Conservation (phyloP, 64 coral and sea anemone species). For the Platygyra sinensis region DNA sequence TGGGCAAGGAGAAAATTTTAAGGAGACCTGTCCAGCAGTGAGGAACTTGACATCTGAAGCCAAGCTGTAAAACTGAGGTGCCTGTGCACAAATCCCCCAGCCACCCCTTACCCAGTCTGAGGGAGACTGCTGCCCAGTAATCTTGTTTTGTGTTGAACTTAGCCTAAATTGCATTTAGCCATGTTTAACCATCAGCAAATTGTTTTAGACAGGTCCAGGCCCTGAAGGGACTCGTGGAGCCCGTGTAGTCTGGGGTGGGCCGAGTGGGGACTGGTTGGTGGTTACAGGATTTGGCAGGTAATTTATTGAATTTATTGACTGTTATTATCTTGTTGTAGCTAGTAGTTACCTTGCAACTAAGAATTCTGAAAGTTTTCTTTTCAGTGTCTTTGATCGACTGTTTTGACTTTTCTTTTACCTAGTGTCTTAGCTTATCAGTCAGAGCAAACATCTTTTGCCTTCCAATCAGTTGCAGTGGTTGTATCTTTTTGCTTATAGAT, state of each 20-base stretch:
- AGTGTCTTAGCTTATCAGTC: neutral
- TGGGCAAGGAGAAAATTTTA: too few relatives aligned
- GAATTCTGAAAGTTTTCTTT: too few relatives aligned
- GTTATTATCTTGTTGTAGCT: neutral
- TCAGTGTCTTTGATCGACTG: neutral
- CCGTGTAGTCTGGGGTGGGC: slow-evolving; percentile 87
- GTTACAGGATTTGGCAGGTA: slow-evolving; percentile 88
- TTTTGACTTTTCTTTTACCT: neutral
- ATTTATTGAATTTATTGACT: neutral
- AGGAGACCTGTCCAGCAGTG: too few relatives aligned
- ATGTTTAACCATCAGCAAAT: neutral
- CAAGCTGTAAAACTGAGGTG: too few relatives aligned
- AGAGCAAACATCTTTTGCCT: neutral
- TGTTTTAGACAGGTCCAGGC: slow-evolving; percentile 73
- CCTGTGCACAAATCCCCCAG: too few relatives aligned
- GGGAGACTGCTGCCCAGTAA: too few relatives aligned
- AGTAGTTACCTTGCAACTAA: too few relatives aligned
- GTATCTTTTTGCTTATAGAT: neutral
- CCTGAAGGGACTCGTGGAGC: slow-evolving; percentile 87
- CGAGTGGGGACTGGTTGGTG: slow-evolving; percentile 68
- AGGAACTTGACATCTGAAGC: too few relatives aligned
- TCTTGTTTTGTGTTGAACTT: too few relatives aligned
- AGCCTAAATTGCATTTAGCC: neutral
- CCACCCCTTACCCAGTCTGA: too few relatives aligned
- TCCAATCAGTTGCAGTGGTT: neutral